phyloP scores from a whole-genome alignment of 2,888 invertebrate species.

The Carterocephalus palaemon region DNA sequence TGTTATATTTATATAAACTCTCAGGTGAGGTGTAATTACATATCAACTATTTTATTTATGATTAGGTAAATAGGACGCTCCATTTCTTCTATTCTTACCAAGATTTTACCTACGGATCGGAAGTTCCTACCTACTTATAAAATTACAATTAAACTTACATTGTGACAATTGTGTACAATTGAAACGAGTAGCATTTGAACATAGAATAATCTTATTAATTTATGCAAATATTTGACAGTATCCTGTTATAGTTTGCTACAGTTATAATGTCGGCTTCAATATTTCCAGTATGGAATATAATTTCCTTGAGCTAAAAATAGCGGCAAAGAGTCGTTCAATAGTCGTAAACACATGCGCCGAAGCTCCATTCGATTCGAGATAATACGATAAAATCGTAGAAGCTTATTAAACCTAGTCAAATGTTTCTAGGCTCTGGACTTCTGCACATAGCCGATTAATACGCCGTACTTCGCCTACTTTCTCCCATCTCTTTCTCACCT shows the following conservation, averaged over 20 bases:
- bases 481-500: constrained; percentile 40
- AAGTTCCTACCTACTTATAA: no score
- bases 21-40: no score
- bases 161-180: no score
- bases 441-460: constrained; percentile 42
- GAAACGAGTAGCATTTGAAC: no score
- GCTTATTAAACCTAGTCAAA: not conserved
- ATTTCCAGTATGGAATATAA: constrained; percentile 24
- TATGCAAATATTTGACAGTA: constrained; percentile 6
- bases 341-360: constrained; percentile 69
- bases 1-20: no score
- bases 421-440: constrained; percentile 28
- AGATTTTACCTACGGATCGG: no score
- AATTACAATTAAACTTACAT: no score
- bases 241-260: constrained; percentile 6
- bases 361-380: constrained; percentile 36
- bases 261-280: constrained; percentile 18
- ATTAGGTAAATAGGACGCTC: no score
- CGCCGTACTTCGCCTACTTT: constrained; percentile 22
- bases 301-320: constrained; percentile 58
- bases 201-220: no score
- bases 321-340: constrained; percentile 62
- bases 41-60: no score
- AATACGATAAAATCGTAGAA: constrained; percentile 33
- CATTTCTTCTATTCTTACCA: no score